These are phyloP conservation scores for Metalampra italica DNA, from an alignment of 2,888 invertebrate species.

Conservation along the genomic window DNA sequence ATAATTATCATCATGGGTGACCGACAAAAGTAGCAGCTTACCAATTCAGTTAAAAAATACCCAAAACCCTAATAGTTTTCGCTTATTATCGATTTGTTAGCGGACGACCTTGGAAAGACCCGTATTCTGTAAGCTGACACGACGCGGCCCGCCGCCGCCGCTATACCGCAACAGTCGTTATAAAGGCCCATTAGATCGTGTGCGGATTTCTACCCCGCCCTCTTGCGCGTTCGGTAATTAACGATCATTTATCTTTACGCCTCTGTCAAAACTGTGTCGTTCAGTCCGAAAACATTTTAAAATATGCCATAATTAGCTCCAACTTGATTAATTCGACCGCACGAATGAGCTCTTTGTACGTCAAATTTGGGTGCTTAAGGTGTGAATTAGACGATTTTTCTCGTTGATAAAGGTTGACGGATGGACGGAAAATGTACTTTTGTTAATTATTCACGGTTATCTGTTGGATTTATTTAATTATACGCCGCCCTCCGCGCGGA, in stretches of 20 bases:
- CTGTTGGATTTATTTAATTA: constrained; percentile 71
- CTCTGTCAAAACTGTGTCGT: constrained; percentile 74
- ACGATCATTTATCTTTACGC: constrained; percentile 67
- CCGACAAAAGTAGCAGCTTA: too few relatives aligned
- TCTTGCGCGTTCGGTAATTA: constrained; percentile 52
- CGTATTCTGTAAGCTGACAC: background rate
- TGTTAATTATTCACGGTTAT: constrained; percentile 72
- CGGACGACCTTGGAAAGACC: background rate
- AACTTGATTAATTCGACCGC: constrained; percentile 58
- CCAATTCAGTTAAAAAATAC: too few relatives aligned
- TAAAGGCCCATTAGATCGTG: constrained; percentile 25
- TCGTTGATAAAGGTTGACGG: constrained; percentile 72
- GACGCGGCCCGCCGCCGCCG: background rate
- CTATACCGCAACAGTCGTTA: constrained; percentile 2
- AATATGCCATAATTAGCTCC: constrained; percentile 60
- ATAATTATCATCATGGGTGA: too few relatives aligned
- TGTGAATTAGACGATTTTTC: constrained; percentile 75
- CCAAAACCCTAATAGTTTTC: too few relatives aligned
- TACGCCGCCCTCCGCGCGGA: constrained; percentile 29
- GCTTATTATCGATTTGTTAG: background rate
- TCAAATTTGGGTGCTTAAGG: constrained; percentile 54
- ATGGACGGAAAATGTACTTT: constrained; percentile 58
- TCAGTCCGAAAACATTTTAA: constrained; percentile 61
- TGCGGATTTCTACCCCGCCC: constrained; percentile 37
- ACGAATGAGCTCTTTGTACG: constrained; percentile 40